Percentiles rank a stretch among this genome's conserved stretches.
Conservation (phyloP, 2,888 invertebrate genomes). For the Drosophila paramelanica region DNA sequence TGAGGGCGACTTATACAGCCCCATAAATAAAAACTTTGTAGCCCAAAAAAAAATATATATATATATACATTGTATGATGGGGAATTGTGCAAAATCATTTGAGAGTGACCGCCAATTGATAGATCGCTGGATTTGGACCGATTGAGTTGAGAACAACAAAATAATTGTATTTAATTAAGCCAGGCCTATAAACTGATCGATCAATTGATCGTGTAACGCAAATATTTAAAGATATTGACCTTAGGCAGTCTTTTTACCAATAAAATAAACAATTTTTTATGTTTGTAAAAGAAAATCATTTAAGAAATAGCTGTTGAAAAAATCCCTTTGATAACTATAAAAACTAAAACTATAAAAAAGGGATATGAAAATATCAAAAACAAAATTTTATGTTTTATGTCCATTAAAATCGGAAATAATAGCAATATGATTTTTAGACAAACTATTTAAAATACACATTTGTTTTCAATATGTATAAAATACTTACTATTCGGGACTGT, state of each 20-base stretch:
- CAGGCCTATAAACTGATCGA: constrained; percentile 15
- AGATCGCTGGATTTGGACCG: constrained; percentile 12
- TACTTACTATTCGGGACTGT: constrained; percentile 85
- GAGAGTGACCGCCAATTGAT: constrained; percentile 8
- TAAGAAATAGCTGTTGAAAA: too few relatives aligned
- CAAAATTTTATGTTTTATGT: too few relatives aligned
- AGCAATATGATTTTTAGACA: too few relatives aligned
- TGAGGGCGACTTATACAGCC: background rate
- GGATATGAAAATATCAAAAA: too few relatives aligned
- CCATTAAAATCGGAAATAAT: too few relatives aligned
- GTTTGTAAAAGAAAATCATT: too few relatives aligned
- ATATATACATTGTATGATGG: background rate
- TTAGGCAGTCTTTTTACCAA: background rate
- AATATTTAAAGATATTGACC: background rate
- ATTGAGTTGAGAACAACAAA: constrained; percentile 21
- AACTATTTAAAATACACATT: too few relatives aligned
- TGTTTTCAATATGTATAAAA: too few relatives aligned
- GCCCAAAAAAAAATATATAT: background rate
- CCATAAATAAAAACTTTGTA: constrained; percentile 4
- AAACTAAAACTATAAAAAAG: too few relatives aligned
- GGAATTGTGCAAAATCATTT: background rate
- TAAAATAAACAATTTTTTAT: too few relatives aligned
- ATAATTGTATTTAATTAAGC: constrained; percentile 40
- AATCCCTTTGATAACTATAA: too few relatives aligned
- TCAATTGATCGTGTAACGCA: constrained; percentile 23